Evolutionary conservation across 2,888 invertebrate genomes (phyloP), one percentile per base, ranked within the genome.

Genomic region (Drosophila paramelanica): DNA sequence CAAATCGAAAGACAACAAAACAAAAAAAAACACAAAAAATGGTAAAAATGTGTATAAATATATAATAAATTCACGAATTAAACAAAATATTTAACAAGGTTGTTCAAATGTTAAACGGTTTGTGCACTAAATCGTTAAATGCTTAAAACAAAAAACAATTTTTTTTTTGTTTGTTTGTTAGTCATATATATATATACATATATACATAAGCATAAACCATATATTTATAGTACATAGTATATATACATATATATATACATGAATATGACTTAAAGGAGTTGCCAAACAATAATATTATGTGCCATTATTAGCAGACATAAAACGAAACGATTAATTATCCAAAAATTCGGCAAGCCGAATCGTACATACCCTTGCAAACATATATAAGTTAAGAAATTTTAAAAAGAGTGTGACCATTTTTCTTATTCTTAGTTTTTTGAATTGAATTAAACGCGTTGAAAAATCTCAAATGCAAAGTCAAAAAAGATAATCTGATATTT

Each of bases 201-300:
- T 41, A 53, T 33, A 47, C 46, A 46, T 10, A 36, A 13, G 66
- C 59, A 65, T 27, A 51, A 59, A 50, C 11, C 36, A 36, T 36
- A 47, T 49, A 68, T 58, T 38, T 51, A 62, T 62, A 57, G 51
- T 43, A 68, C 27, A 43, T 58, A 57, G 17, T 27, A 55, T 31
- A 52, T 50, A 49, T 33, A 52, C 38, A 17, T 17, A 17, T 17
- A 17, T 50, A 25, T 23, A 50, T 20, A 67, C 59, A 65, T 27
- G 56, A 59, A 53, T 51, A 56, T 17, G 47, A 64, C 60, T 58
- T 64, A 52, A 69, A 78, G 61, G 14, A 71, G 73, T 79, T 89
- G 76, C 81, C 87, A 91, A 90, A 91, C 92, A 92, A 92, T 91
- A 92, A 92, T 90, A 91, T 85, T 89, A 91, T 92, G 92, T 92